A percentile compares a stretch with the other conserved stretches of the same genome.
phyloP scores from a whole-genome alignment of 1,140 invertebrate species.

The Cotesia chilonis region DNA sequence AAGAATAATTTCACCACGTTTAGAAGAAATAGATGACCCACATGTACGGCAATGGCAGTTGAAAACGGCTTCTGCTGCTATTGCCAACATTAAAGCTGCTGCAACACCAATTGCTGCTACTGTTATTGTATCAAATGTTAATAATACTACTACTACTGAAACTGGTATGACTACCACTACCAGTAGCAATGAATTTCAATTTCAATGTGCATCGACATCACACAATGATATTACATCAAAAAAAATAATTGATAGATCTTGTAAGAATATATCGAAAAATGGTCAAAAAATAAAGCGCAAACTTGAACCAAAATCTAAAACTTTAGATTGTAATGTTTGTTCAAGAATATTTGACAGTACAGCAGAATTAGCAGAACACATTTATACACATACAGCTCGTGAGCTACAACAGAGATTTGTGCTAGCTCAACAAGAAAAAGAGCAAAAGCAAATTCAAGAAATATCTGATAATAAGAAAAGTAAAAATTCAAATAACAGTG shows the following conservation, averaged over 20 bases:
- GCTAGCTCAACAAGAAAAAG: slow-evolving; percentile 32
- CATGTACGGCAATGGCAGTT: slow-evolving; percentile 1
- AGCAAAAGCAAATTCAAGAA: not conserved
- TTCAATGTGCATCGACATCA: too few species aligned
- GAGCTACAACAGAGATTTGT: slow-evolving; percentile 52
- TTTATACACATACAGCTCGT: slow-evolving; percentile 52
- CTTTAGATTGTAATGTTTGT: slow-evolving; percentile 48
- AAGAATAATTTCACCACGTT: slow-evolving; percentile 11
- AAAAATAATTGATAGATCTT: not conserved
- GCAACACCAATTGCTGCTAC: too few species aligned
- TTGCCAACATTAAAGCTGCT: too few species aligned
- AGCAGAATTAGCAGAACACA: slow-evolving; percentile 51
- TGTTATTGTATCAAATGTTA: too few species aligned
- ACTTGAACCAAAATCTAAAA: slow-evolving; percentile 8
- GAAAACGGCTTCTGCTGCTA: not conserved
- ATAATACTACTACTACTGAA: too few species aligned
- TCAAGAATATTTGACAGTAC: slow-evolving; percentile 45
- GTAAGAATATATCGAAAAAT: not conserved
- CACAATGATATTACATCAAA: not conserved
- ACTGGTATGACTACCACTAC: too few species aligned
- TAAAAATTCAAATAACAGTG: too few species aligned
- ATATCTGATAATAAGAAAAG: too few species aligned
- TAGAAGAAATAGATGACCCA: slow-evolving; percentile 11
- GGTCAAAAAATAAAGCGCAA: not conserved
- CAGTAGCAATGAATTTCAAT: too few species aligned